Conservation (phyloP, 2,888 invertebrate genomes). For the Fragum sueziense region DNA sequence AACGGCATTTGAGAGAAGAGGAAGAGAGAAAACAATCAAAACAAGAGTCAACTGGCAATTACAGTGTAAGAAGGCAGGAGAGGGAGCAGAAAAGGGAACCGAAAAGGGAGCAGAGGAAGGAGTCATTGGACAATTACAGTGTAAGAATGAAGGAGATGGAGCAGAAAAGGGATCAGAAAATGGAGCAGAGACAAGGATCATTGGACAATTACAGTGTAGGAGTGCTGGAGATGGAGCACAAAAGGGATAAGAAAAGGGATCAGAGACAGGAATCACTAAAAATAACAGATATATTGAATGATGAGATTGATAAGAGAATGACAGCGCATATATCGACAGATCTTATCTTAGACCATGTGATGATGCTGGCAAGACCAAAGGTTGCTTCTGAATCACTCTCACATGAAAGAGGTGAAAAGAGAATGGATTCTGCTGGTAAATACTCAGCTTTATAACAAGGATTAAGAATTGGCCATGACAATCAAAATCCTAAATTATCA, state of each 20-base stretch:
- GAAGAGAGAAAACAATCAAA: not conserved
- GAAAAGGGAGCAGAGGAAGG: not conserved
- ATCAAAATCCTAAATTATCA: no score
- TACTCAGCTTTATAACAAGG: no score
- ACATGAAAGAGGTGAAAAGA: no score
- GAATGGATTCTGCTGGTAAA: no score
- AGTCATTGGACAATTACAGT: not conserved
- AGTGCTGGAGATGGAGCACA: not conserved
- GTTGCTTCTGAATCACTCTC: no score
- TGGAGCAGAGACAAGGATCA: not conserved
- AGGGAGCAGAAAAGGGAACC: not conserved
- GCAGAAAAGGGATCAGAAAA: not conserved
- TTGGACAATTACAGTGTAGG: not conserved
- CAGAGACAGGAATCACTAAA: constrained; percentile 1
- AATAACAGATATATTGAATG: constrained; percentile 24
- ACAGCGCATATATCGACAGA: constrained; percentile 17
- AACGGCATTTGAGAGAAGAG: constrained; percentile 19
- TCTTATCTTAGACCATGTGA: constrained; percentile 26
- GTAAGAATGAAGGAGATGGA: not conserved
- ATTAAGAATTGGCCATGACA: no score
- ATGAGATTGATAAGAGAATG: not conserved
- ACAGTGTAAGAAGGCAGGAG: not conserved
- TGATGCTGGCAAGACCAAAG: not conserved
- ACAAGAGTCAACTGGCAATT: not conserved
- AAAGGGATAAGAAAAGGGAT: not conserved